Conservation (phyloP, 2,113 vertebrate species). For the Syngnathoides biaculeatus region DNA sequence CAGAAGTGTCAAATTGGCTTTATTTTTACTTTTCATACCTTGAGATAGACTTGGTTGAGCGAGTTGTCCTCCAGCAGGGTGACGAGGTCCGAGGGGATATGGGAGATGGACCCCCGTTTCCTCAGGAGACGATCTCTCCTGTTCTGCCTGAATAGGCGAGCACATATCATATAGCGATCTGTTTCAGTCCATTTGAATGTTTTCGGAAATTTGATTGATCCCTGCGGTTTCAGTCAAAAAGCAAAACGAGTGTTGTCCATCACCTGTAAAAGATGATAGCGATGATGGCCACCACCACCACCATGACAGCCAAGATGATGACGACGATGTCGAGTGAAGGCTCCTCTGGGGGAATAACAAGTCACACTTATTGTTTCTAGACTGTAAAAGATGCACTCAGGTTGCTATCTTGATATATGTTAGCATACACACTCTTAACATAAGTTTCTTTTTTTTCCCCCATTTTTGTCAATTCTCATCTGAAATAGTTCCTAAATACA, state of each 20-base stretch:
- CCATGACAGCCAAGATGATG: slow-evolving; percentile 52
- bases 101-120: slow-evolving; percentile 86
- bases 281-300: slow-evolving; percentile 65
- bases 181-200: no score
- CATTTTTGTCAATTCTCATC: no score
- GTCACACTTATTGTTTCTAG: not conserved
- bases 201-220: no score
- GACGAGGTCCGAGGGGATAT: slow-evolving; percentile 82
- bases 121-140: slow-evolving; percentile 72
- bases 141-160: slow-evolving; percentile 76
- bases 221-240: not conserved
- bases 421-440: no score
- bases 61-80: slow-evolving; percentile 78
- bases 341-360: not conserved
- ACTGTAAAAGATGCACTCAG: no score
- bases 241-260: not conserved
- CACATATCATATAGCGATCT: not conserved
- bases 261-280: slow-evolving; percentile 76
- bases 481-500: no score
- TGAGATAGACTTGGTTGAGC: slow-evolving; percentile 79
- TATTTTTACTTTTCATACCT: slow-evolving; percentile 66
- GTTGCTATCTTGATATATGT: no score
- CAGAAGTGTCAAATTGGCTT: not conserved
- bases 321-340: slow-evolving; percentile 17
- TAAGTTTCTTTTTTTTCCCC: no score